Evolutionary conservation across 2,888 invertebrate species (phyloP), one percentile per base, ranked within the genome.

Genomic region (Trileptium ribeirensis): DNA sequence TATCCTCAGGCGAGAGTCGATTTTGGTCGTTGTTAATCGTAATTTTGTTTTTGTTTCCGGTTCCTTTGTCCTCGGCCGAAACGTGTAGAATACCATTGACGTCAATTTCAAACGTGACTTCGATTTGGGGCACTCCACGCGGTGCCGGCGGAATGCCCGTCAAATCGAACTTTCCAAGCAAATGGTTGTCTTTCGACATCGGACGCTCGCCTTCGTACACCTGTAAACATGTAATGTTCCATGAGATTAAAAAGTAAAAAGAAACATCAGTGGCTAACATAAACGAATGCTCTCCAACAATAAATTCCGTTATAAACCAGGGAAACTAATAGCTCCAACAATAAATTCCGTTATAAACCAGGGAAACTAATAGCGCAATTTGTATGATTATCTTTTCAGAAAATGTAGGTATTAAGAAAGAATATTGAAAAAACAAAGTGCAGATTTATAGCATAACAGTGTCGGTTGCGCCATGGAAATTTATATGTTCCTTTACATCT

Each of bases 111-210:
- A 91, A 91, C 33, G 90, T 90, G 39, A 90, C 87, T 82, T 87
- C 87, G 78, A 87, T 87, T 83, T 87, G 87, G 78, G 87, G 90
- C 0, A 90, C 90, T 80, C 90, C 90, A 78, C 90, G 87, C 37
- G 90, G 90, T 36, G 90, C 90, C 78, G 90, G 90, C 40, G 91
- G 90, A 82, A 91, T 90, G 80, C 90, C 90, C 36, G 90, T 90
- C 81, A 98, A 91, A 89, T 99, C 98, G 90, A 99, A 99, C 90
- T 97, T 98, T 84, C 99, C 99, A 83, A 99, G 92, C 85, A 96
- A 91, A 90, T 99, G 98, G 91, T 99, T 99, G 91, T 99, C 98
- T 91, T 98, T 98, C 85, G 98, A 98, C 98, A 99, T 97, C 37
- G 98, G 97, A 87, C 99, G 93, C 90, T 99, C 99, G 86, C 99